Evolutionary conservation across 2,888 invertebrate species (phyloP), one percentile per base, ranked within the genome.

Genomic region (Drosophila falleni): DNA sequence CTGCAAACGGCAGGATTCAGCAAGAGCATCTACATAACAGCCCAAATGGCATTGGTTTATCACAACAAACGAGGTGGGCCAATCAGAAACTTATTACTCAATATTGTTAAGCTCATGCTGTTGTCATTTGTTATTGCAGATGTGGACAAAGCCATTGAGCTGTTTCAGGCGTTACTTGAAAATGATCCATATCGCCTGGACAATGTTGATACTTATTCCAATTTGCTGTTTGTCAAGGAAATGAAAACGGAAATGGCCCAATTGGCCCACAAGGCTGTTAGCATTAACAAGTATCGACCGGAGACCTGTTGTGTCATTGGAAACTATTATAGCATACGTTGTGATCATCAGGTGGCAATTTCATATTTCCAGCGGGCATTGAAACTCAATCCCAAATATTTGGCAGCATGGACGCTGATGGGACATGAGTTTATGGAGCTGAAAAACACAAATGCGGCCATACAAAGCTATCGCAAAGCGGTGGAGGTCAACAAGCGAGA

Each of bases 391-490:
- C 98, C 98, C 0, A 96, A 97, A 89, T 98, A 98, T 92, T 93
- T 98, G 51, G 97, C 98, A 0, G 99, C 98, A 0, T 99, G 99
- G 99, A 99, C 98, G 2, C 94, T 99, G 46, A 97, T 99, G 95
- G 99, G 99, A 0, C 99, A 99, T 91, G 99, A 99, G 92, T 99
- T 97, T 92, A 98, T 99, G 96, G 99, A 99, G 93, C 95, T 99
- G 93, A 99, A 99, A 93, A 99, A 99, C 92, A 97, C 98, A 0
- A 97, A 98, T 93, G 99, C 98, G 15, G 99, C 99, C n/a, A 98
- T 99, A 91, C 98, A 98, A 90, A 98, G 99, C 88, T 99, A 99
- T 91, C 94, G 99, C 87, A 97, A 98, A 93, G 99, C 99, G 49
- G 97, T 99, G 85, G 98, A 98, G 93, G 97, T 98, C 1, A 98